Conservation (phyloP, 2,797 vertebrate genomes). For the Hydrocynus forskahlii region DNA sequence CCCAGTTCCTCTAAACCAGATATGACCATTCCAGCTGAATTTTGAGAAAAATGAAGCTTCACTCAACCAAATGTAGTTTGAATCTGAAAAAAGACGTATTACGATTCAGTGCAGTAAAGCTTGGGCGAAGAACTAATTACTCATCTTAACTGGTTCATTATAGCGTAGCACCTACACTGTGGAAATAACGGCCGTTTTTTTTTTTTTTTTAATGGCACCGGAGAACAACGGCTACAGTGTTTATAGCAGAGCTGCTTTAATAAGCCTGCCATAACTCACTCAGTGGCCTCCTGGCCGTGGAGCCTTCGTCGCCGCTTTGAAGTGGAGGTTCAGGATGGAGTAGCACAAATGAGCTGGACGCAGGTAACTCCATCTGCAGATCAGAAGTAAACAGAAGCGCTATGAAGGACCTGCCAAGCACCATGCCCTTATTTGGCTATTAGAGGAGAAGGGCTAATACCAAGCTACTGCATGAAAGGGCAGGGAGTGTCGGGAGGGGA, state of each 20-base stretch:
- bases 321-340: conserved; percentile 46
- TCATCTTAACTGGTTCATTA: conserved; percentile 26
- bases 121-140: conserved; percentile 7
- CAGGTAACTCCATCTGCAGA: conserved; percentile 49
- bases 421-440: conserved; percentile 63
- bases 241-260: conserved; percentile 37
- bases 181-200: conserved; percentile 1
- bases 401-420: conserved; percentile 37
- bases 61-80: not conserved
- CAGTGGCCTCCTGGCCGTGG: conserved; percentile 22
- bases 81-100: not conserved
- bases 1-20: not conserved
- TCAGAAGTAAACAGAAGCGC: conserved; percentile 46
- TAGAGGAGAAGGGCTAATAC: conserved; percentile 45
- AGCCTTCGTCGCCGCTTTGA: conserved; percentile 34
- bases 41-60: not conserved
- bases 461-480: conserved; percentile 22
- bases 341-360: conserved; percentile 40
- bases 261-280: conserved; percentile 42
- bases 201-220: conserved; percentile 27
- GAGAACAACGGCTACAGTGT: conserved; percentile 40
- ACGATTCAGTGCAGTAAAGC: not conserved
- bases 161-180: conserved; percentile 3
- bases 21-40: not conserved
- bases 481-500: conserved; percentile 20